Percentiles rank a stretch among this genome's conserved stretches.
Conservation (phyloP, 2,888 invertebrate species). For the Phragmatobia fuliginosa region DNA sequence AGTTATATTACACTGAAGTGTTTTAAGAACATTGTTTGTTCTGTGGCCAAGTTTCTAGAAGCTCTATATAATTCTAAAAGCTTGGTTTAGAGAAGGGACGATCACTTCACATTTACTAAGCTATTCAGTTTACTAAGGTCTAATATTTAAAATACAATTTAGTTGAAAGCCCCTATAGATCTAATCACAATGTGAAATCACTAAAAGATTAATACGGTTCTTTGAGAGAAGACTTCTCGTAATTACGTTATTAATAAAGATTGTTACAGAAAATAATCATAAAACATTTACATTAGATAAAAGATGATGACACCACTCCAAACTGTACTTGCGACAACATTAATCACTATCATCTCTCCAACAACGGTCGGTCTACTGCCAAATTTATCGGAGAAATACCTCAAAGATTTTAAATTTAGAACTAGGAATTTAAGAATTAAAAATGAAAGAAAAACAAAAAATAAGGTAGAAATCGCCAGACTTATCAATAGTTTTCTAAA, state of each 20-base stretch:
- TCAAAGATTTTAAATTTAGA: not conserved
- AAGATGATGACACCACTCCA: not conserved
- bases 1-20: not conserved
- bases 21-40: not conserved
- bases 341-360: not conserved
- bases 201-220: constrained; percentile 16
- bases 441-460: constrained; percentile 18
- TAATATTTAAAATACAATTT: constrained; percentile 29
- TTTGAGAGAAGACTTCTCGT: not conserved
- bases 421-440: constrained; percentile 3
- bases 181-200: constrained; percentile 21
- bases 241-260: not conserved
- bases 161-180: constrained; percentile 25
- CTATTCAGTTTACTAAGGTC: not conserved
- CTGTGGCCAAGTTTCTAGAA: not conserved
- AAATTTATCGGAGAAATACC: not conserved
- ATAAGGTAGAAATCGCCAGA: constrained; percentile 29
- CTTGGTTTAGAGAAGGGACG: not conserved
- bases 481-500: constrained; percentile 40
- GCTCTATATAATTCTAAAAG: no score
- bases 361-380: not conserved
- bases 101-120: constrained; percentile 16
- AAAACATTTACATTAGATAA: not conserved
- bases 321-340: not conserved
- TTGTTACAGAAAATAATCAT: not conserved